Evolutionary conservation across 2,888 invertebrate species (phyloP), one percentile per base, ranked within the genome.

Genomic region (Allolobophora icterica): DNA sequence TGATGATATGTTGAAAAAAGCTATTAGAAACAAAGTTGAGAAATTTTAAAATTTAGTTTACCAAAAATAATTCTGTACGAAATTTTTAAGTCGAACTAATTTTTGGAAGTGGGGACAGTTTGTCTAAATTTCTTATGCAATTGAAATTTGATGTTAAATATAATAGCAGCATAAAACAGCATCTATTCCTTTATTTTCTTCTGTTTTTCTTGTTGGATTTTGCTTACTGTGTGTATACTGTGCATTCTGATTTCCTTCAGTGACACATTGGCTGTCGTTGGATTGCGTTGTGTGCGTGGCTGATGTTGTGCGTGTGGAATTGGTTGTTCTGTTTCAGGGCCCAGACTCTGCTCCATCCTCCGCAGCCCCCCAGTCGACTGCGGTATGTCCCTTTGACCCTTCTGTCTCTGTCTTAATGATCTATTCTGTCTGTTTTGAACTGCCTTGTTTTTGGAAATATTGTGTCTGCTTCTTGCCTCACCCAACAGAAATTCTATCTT

Each of bases 301-400:
- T 21, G 71, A 38, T 30, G 84, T 45, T 89, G n/a, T 83, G 40
- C 15, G 21, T 38, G 13, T 84, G 84, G 71, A 83, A 38, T n/a
- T 24, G 11, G 19, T 21, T n/a, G 33, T 89, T 84, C 91, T 84
- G 40, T 45, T 89, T 84, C 38, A 42, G n/a, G 84, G 52, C 71
- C 58, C 40, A 35, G 89, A 89, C 19, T 52, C 71, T 17, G 38
- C 52, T 40, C 58, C 89, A 17, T 35, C 42, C 0, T 91, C 90
- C 13, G 89, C 40, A 38, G 84, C 91, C n/a, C 84, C 91, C 33
- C 33, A 35, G n/a, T 91, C 84, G 84, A 52, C 84, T 35, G 89
- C 34, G 89, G 58, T 83, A 84, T 45, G 89, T 42, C 45, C 42
- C 45, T 35, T 84, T 58, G 42, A 34, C 58, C n/a, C 38, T 34